A percentile compares a stretch with the other conserved stretches of the same genome.
phyloP scores from a whole-genome alignment of 2,888 invertebrate species.

The Xestia sexstrigata region DNA sequence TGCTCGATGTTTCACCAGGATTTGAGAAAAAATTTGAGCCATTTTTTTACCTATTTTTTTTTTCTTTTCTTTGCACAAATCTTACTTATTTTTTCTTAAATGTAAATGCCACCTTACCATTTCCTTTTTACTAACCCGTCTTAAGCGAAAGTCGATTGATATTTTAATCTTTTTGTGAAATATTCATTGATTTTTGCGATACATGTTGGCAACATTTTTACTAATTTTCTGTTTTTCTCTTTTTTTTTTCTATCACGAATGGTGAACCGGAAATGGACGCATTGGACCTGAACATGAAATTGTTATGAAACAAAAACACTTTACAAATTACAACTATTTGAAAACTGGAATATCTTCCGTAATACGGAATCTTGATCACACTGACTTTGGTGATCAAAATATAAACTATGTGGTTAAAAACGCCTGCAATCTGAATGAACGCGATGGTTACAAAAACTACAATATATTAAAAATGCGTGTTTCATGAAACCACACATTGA shows the following conservation, averaged over 20 bases:
- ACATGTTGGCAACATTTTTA: slow-evolving; percentile 86
- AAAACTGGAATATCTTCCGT: slow-evolving; percentile 23
- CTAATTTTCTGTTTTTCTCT: slow-evolving; percentile 80
- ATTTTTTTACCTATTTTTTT: slow-evolving; percentile 64
- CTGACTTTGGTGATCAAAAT: slow-evolving; percentile 13
- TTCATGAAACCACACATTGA: neutral
- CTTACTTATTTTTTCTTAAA: slow-evolving; percentile 58
- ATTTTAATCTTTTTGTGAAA: slow-evolving; percentile 36
- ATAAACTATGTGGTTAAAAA: neutral
- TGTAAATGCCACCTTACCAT: slow-evolving; percentile 68
- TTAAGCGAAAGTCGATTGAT: slow-evolving; percentile 49
- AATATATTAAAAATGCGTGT: neutral
- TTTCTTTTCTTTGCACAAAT: slow-evolving; percentile 69
- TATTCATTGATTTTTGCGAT: slow-evolving; percentile 54
- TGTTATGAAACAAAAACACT: slow-evolving; percentile 46
- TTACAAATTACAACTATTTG: slow-evolving; percentile 45
- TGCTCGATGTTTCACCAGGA: slow-evolving; percentile 86
- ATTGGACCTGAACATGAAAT: slow-evolving; percentile 44
- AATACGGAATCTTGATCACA: slow-evolving; percentile 32
- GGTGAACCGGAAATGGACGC: slow-evolving; percentile 59
- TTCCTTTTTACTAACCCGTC: slow-evolving; percentile 67
- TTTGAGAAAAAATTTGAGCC: slow-evolving; percentile 65
- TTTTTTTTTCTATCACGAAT: slow-evolving; percentile 72
- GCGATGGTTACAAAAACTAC: neutral
- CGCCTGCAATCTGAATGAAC: neutral